Evolutionary conservation across 1,140 invertebrate genomes (phyloP), one percentile per base, ranked within the genome.

Genomic region (Aphidius ervi): DNA sequence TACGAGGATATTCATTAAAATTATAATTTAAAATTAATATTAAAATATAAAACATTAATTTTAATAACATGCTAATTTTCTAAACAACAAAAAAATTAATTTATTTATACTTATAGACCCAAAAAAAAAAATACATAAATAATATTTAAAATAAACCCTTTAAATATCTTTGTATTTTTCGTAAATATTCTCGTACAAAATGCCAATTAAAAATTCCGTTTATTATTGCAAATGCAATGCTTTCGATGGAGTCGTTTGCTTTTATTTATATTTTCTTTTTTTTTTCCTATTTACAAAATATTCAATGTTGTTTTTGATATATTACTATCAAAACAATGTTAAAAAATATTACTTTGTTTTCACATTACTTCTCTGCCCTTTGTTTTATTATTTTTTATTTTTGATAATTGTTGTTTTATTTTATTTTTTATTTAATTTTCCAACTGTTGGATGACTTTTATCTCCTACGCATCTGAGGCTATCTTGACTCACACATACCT

Each of bases 191-290:
- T 46, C 2, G 4, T 46, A 9, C 45, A 46, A 2, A n/a, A 4
- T n/a, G 45, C 45, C 45, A 46, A 31, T 31, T 31, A 31, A 31
- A 31, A 31, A 31, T 31, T 31, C 4, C 23, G 23, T 31, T 31
- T 31, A 31, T 3, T 31, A 31, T 31, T 31, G 23, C 23, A 31
- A 1, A 31, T 31, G 23, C 59, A 58, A 65, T 39, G 52, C 52
- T 64, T 63, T 67, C 56, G 59, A 67, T 54, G 52, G 52, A 54
- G 50, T 52, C 50, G 40, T 31, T 31, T 31, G 23, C 23, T 31
- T 16, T 16, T 16, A 54, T 54, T 54, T 53, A 40, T 39, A 3
- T 40, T 4, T n/a, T n/a, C n/a, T 10, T 40, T 40, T 53, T 37
- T 53, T 41, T 16, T 53, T n/a, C 40, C 5, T n/a, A 41, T n/a